Evolutionary conservation across 2,113 vertebrate species (phyloP).

Genomic region (Scomber colias): DNA sequence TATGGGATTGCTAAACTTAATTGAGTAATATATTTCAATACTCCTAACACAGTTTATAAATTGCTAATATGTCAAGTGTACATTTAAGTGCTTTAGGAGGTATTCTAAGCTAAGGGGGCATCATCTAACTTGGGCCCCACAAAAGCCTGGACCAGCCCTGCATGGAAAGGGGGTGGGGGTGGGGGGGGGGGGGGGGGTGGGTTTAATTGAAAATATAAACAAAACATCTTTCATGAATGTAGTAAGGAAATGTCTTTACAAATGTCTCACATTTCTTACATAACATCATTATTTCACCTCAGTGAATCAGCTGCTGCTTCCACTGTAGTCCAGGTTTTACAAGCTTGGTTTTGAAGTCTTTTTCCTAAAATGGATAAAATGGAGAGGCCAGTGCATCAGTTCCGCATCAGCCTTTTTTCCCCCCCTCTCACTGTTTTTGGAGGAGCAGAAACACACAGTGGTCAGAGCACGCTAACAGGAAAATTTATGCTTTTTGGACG

Average conservation of each 20-base stretch:
- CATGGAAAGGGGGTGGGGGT: neutral
- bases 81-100: too few species aligned
- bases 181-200: neutral
- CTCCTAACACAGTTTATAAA: too few species aligned
- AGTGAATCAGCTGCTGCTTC: conserved; percentile 1
- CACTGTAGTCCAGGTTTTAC: conserved; percentile 20
- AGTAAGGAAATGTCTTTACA: too few species aligned
- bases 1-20: too few species aligned
- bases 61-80: too few species aligned
- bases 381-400: conserved; percentile 35
- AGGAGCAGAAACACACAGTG: conserved; percentile 2
- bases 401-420: conserved; percentile 6
- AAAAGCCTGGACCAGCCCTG: neutral
- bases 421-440: neutral
- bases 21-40: too few species aligned
- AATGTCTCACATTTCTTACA: too few species aligned
- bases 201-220: too few species aligned
- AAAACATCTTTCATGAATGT: too few species aligned
- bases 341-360: conserved; percentile 25
- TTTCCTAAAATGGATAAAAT: conserved; percentile 41
- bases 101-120: too few species aligned
- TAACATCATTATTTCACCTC: too few species aligned
- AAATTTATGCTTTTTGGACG: neutral
- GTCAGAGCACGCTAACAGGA: neutral
- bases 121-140: too few species aligned